Percentiles rank a stretch among this genome's conserved stretches.
These are phyloP conservation scores for Oryzias curvinotus DNA, from an alignment of 2,113 vertebrate species.

Conservation along the genomic window DNA sequence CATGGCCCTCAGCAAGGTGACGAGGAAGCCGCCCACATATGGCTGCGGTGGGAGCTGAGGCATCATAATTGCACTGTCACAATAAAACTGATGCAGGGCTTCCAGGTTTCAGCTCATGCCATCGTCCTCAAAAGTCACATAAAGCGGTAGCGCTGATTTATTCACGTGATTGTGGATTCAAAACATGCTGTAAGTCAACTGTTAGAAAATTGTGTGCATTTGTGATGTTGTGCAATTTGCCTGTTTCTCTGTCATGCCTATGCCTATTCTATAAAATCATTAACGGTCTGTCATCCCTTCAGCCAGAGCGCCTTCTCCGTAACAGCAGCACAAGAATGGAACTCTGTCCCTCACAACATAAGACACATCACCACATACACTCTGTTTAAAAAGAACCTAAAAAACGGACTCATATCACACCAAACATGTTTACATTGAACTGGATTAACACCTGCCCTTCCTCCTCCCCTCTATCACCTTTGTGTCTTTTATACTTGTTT, in stretches of 20 bases:
- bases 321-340: no score
- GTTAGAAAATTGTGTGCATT: slow-evolving; percentile 11
- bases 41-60: slow-evolving; percentile 47
- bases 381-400: no score
- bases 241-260: slow-evolving; percentile 20
- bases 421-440: no score
- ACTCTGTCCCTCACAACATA: no score
- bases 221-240: slow-evolving; percentile 14
- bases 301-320: no score
- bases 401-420: no score
- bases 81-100: slow-evolving; percentile 72
- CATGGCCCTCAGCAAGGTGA: slow-evolving; percentile 65
- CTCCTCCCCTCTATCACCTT: no score
- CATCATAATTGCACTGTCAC: slow-evolving; percentile 71
- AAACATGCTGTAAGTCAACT: slow-evolving; percentile 11
- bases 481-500: no score
- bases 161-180: neutral
- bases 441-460: no score
- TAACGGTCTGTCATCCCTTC: no score
- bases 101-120: slow-evolving; percentile 55
- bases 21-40: slow-evolving; percentile 43
- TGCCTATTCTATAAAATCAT: no score
- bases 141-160: slow-evolving; percentile 15
- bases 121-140: slow-evolving; percentile 37
- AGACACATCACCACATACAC: no score